Evolutionary conservation across 2,113 vertebrate species (phyloP).

Genomic region (Clupea harengus): DNA sequence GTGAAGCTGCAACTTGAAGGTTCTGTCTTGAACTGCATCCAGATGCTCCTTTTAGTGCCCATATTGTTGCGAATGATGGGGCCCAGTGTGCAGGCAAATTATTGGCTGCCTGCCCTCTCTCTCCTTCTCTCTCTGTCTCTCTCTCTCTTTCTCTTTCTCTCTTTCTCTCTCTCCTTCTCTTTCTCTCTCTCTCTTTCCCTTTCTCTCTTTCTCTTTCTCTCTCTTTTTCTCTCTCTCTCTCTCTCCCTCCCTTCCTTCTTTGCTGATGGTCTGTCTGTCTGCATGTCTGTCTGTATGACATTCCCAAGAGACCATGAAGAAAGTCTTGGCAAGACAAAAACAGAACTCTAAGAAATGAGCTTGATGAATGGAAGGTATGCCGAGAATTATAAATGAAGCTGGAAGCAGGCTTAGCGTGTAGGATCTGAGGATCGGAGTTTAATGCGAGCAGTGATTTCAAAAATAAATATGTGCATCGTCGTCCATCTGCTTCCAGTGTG

Average conservation of each 20-base stretch:
- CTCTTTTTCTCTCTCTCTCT: not conserved
- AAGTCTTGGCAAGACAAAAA: slow-evolving; percentile 55
- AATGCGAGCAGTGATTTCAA: slow-evolving; percentile 29
- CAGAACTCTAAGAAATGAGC: slow-evolving; percentile 41
- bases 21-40: slow-evolving; percentile 47
- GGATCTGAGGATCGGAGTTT: not conserved
- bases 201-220: slow-evolving; percentile 36
- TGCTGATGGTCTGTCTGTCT: not conserved
- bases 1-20: slow-evolving; percentile 30
- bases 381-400: slow-evolving; percentile 42
- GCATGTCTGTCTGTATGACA: not conserved
- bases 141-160: not conserved
- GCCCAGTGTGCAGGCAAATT: not conserved
- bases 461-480: slow-evolving; percentile 34
- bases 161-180: not conserved
- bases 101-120: slow-evolving; percentile 18
- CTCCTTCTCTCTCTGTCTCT: slow-evolving; percentile 29
- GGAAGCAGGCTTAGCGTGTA: not conserved
- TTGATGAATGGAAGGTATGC: slow-evolving; percentile 44
- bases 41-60: slow-evolving; percentile 40
- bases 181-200: slow-evolving; percentile 33
- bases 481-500: slow-evolving; percentile 37
- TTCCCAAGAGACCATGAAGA: slow-evolving; percentile 28
- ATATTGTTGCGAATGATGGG: not conserved
- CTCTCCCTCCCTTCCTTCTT: not conserved